Percentiles rank a stretch among this genome's conserved stretches.
Evolutionary conservation across 2,888 invertebrate species (phyloP).

Genomic region (Linnaemya tessellans): DNA sequence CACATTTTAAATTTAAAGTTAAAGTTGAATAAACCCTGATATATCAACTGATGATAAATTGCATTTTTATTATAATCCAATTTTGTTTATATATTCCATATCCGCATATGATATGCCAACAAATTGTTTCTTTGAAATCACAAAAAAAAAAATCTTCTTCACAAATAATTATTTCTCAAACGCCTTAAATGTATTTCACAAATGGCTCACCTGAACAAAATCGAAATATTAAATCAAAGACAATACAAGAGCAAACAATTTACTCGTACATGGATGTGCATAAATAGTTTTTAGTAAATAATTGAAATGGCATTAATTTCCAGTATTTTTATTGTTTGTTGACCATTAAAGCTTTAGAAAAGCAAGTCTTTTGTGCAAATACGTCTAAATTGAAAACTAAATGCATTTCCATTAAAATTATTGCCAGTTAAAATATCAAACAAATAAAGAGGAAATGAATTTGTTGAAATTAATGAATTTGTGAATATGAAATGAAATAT

Average conservation of each 20-base stretch:
- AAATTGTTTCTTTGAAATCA: background rate
- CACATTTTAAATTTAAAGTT: background rate
- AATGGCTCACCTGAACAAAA: constrained; percentile 16
- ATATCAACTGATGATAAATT: background rate
- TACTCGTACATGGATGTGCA: constrained; percentile 15
- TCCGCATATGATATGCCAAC: no score
- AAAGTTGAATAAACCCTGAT: background rate
- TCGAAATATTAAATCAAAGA: constrained; percentile 3
- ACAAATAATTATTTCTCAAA: background rate
- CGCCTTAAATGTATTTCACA: background rate
- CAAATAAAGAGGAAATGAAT: background rate
- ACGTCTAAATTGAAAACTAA: constrained; percentile 5
- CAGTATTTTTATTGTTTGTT: background rate
- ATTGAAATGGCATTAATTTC: constrained; percentile 2
- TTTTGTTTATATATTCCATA: no score
- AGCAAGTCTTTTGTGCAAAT: background rate
- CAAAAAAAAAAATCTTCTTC: background rate
- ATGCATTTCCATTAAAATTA: background rate
- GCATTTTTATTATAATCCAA: background rate
- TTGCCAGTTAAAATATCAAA: background rate
- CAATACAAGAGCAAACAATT: constrained; percentile 26
- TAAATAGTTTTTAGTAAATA: constrained; percentile 16
- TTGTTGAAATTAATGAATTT: background rate
- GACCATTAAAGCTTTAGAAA: background rate
- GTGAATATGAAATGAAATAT: background rate